Conservation (phyloP, 1,140 invertebrate species). For the Saccostrea echinata region DNA sequence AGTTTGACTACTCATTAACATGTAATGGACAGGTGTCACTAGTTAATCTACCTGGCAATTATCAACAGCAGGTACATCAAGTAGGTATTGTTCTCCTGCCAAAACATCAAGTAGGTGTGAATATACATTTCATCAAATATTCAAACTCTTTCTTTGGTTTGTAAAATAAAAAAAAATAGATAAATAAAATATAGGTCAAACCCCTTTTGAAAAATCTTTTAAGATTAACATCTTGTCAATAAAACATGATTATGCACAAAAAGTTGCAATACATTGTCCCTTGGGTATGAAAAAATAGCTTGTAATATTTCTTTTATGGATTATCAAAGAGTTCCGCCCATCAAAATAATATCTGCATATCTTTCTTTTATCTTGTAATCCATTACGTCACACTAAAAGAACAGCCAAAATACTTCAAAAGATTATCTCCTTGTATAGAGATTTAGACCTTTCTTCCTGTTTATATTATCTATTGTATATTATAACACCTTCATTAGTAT, state of each 20-base stretch:
- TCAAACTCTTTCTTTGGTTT: neutral
- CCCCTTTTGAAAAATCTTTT: neutral
- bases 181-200: neutral
- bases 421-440: neutral
- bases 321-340: slow-evolving; percentile 27
- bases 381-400: neutral
- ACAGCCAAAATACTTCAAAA: neutral
- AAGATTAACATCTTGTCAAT: neutral
- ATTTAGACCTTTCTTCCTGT: neutral
- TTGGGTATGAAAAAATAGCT: neutral
- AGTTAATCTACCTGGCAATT: slow-evolving; percentile 25
- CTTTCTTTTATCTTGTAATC: slow-evolving; percentile 22
- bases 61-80: slow-evolving; percentile 8
- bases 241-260: neutral
- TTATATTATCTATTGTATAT: slow-evolving; percentile 13
- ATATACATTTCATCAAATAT: slow-evolving; percentile 12
- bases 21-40: neutral
- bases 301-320: neutral
- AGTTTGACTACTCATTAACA: neutral
- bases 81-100: slow-evolving; percentile 19
- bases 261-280: neutral
- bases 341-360: neutral
- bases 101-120: slow-evolving; percentile 3
- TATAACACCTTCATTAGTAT: neutral
- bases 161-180: neutral